A percentile compares a stretch with the other conserved stretches of the same genome.
Conservation (phyloP, 2,113 vertebrate species). For the Patagioenas fasciata region DNA sequence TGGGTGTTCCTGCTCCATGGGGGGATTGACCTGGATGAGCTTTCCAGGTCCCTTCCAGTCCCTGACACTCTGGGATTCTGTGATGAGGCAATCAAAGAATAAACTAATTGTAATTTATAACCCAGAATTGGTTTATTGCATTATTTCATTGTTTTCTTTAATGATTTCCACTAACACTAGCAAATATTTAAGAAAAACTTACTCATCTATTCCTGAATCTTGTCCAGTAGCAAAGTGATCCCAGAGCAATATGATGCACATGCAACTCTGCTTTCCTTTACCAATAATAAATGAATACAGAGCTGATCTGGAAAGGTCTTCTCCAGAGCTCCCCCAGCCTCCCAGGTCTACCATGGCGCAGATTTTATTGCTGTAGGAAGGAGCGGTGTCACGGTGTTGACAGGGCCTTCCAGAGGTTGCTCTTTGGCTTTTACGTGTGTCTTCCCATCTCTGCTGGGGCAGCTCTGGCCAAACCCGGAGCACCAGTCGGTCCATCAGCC, state of each 20-base stretch:
- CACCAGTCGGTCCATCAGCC: too few relatives aligned
- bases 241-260: background rate
- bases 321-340: background rate
- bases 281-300: background rate
- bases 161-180: background rate
- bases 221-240: background rate
- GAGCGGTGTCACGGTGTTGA: background rate
- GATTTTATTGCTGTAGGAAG: background rate
- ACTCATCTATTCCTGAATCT: background rate
- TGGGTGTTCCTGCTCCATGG: too few relatives aligned
- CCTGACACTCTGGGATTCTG: too few relatives aligned
- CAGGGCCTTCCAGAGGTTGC: background rate
- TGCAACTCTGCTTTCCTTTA: background rate
- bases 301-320: background rate
- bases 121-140: background rate
- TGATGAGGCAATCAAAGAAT: background rate
- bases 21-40: too few relatives aligned
- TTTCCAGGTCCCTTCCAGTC: too few relatives aligned
- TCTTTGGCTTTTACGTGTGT: background rate
- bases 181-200: background rate
- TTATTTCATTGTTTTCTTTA: background rate
- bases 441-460: background rate
- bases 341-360: background rate
- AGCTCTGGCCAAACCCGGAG: too few relatives aligned
- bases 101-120: background rate